Evolutionary conservation across 2,888 invertebrate species (phyloP).

Genomic region (Tinea pellionella): DNA sequence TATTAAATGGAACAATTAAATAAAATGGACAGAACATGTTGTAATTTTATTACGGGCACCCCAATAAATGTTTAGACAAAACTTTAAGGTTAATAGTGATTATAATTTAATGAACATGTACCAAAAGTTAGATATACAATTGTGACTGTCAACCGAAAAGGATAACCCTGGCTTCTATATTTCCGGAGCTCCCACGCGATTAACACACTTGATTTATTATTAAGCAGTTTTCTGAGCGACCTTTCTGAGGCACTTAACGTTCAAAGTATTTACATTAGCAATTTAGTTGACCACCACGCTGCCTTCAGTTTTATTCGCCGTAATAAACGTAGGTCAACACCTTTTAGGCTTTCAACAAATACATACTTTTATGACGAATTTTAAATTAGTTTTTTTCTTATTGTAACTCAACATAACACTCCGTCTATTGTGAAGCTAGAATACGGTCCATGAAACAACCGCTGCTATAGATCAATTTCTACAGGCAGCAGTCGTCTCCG

Average conservation of each 20-base stretch:
- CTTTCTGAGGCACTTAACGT: conserved; percentile 32
- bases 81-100: background rate
- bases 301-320: background rate
- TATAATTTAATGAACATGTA: background rate
- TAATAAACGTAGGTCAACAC: background rate
- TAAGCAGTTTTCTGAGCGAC: conserved; percentile 31
- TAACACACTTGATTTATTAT: conserved; percentile 42
- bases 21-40: too few relatives aligned
- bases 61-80: too few relatives aligned
- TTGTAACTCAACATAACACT: too few relatives aligned
- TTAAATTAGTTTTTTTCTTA: too few relatives aligned
- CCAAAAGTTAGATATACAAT: background rate
- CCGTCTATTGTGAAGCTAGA: too few relatives aligned
- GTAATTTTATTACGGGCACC: too few relatives aligned
- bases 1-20: too few relatives aligned
- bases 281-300: conserved; percentile 18
- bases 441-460: too few relatives aligned
- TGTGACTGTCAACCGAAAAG: background rate
- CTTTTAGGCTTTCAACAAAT: conserved; percentile 19
- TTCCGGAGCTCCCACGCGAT: conserved; percentile 22
- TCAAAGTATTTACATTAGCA: conserved; percentile 35
- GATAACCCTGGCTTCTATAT: background rate
- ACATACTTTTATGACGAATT: conserved; percentile 17
- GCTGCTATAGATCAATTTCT: too few relatives aligned
- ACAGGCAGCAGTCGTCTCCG: too few relatives aligned